A percentile compares a stretch with the other conserved stretches of the same genome.
These are phyloP conservation scores for Manis crassicaudata DNA, from an alignment of 2,797 vertebrate genomes.

Conservation along the genomic window DNA sequence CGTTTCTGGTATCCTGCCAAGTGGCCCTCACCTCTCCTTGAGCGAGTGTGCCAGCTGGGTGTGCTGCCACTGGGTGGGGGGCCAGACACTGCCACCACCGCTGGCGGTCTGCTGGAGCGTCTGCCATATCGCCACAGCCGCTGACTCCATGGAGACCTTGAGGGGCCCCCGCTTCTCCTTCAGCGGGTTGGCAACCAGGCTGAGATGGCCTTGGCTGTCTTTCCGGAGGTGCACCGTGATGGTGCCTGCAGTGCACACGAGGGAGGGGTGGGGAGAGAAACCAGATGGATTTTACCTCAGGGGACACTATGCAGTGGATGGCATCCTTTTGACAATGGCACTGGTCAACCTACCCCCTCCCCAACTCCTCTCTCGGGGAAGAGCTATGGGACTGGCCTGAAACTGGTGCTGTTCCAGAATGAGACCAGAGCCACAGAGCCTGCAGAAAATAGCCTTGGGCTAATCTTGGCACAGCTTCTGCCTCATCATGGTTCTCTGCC, in stretches of 20 bases:
- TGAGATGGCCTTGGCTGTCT: conserved; percentile 84
- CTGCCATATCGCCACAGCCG: conserved; percentile 77
- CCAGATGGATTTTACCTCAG: neutral
- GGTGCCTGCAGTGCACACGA: conserved; percentile 71
- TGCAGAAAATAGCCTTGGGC: neutral
- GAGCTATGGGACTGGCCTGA: neutral
- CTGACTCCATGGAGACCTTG: conserved; percentile 57
- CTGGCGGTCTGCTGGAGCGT: conserved; percentile 65
- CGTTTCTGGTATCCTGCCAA: neutral
- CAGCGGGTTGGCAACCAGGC: conserved; percentile 83
- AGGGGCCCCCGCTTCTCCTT: conserved; percentile 61
- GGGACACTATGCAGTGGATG: fast-evolving
- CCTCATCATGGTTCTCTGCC: neutral
- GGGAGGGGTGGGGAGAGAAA: neutral
- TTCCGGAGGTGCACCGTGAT: conserved; percentile 84
- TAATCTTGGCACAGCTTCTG: neutral
- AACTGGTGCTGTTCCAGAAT: neutral
- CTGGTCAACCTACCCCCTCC: neutral
- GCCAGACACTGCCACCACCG: neutral
- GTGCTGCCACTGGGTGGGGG: conserved; percentile 75
- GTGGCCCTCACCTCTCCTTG: conserved; percentile 83
- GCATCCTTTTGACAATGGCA: neutral
- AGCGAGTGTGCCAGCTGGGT: conserved; percentile 68
- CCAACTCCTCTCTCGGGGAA: neutral
- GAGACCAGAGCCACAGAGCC: fast-evolving